Conservation (phyloP, 2,888 invertebrate species). For the Ectemnius cavifrons region DNA sequence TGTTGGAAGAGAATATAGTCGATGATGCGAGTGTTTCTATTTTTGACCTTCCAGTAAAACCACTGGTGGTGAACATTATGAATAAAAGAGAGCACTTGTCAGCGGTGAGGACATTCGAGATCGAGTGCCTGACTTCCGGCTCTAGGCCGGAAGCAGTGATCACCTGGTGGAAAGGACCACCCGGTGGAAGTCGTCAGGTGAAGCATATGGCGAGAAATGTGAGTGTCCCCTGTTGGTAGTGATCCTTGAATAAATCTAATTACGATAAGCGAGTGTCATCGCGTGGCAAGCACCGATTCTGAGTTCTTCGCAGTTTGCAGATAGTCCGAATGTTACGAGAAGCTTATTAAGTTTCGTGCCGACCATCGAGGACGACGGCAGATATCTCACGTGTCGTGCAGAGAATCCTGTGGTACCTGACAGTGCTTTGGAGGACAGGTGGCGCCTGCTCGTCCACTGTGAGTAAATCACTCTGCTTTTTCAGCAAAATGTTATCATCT, state of each 20-base stretch:
- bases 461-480: constrained; percentile 77
- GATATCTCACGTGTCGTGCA: constrained; percentile 91
- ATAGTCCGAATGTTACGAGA: constrained; percentile 86
- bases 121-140: constrained; percentile 91
- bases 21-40: neutral
- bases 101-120: constrained; percentile 90
- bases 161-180: constrained; percentile 90
- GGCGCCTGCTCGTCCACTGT: constrained; percentile 92
- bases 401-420: constrained; percentile 91
- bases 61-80: constrained; percentile 89
- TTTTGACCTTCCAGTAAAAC: constrained; percentile 85
- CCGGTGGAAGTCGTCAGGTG: constrained; percentile 84
- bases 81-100: constrained; percentile 90
- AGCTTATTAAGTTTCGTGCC: constrained; percentile 91
- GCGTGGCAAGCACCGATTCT: constrained; percentile 40
- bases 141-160: constrained; percentile 91
- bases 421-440: constrained; percentile 90
- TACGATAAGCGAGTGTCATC: no score
- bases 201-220: constrained; percentile 91
- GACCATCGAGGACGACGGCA: constrained; percentile 91
- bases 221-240: constrained; percentile 77
- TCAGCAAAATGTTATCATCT: neutral
- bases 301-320: constrained; percentile 78
- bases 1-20: neutral
- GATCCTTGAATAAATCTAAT: neutral